Conservation (phyloP, 2,888 invertebrate genomes). For the Idaea aversata region DNA sequence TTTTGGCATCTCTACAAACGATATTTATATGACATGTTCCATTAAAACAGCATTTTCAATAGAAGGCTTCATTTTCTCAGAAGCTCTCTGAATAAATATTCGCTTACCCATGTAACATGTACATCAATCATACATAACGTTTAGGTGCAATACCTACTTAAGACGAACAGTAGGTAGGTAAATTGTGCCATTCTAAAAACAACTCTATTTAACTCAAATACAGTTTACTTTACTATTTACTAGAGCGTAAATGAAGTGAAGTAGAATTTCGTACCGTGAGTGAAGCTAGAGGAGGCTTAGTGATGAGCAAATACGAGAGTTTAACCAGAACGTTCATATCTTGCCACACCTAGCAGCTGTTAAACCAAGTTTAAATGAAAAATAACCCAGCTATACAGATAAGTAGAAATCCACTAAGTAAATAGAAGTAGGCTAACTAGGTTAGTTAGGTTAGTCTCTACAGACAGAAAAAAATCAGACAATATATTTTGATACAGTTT, state of each 20-base stretch:
- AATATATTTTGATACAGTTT: no score
- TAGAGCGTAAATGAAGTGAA: slow-evolving; percentile 9
- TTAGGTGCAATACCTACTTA: slow-evolving; percentile 13
- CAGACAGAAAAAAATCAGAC: no score
- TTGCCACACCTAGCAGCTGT: not conserved
- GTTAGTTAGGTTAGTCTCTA: no score
- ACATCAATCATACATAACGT: slow-evolving; percentile 39
- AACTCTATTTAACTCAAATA: not conserved
- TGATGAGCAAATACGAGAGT: slow-evolving; percentile 19
- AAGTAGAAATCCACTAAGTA: not conserved
- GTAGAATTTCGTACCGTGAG: slow-evolving; percentile 22
- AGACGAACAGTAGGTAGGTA: slow-evolving; percentile 7
- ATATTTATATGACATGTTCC: slow-evolving; percentile 12
- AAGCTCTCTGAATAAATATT: slow-evolving; percentile 27
- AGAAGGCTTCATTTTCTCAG: slow-evolving; percentile 25
- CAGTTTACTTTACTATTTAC: slow-evolving; percentile 3
- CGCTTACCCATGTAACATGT: slow-evolving; percentile 21
- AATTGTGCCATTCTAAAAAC: slow-evolving; percentile 1
- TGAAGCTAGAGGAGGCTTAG: slow-evolving; percentile 18
- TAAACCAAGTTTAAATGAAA: not conserved
- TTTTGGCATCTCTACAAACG: not conserved
- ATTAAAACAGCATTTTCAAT: slow-evolving; percentile 29
- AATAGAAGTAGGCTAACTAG: no score
- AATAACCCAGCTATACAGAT: not conserved
- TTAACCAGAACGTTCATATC: not conserved